A percentile compares a stretch with the other conserved stretches of the same genome.
Evolutionary conservation across 2,113 vertebrate genomes (phyloP).

Genomic region (Tautogolabrus adspersus): DNA sequence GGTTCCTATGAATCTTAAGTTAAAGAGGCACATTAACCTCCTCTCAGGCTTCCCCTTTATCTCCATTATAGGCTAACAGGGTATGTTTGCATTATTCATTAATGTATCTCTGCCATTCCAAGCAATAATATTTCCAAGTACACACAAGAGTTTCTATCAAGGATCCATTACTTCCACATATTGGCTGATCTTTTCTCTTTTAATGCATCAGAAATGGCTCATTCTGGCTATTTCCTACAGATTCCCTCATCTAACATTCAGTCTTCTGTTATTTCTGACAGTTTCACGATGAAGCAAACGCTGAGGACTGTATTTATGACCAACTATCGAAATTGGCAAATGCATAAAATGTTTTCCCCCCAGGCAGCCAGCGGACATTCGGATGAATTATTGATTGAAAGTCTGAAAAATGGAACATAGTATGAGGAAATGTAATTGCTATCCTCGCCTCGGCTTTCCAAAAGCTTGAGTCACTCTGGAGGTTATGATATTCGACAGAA

Average conservation of each 20-base stretch:
- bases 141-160: conserved; percentile 46
- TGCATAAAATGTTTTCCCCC: conserved; percentile 21
- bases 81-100: conserved; percentile 72
- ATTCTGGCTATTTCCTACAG: conserved; percentile 48
- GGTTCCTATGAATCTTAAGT: conserved; percentile 67
- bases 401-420: conserved; percentile 50
- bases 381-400: conserved; percentile 73
- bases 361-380: conserved; percentile 59
- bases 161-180: conserved; percentile 19
- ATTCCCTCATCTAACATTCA: conserved; percentile 41
- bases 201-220: conserved; percentile 61
- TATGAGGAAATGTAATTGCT: conserved; percentile 63
- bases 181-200: conserved; percentile 32
- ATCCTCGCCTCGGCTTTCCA: conserved; percentile 37
- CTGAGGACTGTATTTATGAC: conserved; percentile 59
- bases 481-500: conserved; percentile 31
- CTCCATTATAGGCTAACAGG: conserved; percentile 70
- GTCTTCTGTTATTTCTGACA: conserved; percentile 46
- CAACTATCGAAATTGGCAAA: conserved; percentile 57
- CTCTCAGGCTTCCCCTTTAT: conserved; percentile 60
- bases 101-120: conserved; percentile 47
- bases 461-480: conserved; percentile 38
- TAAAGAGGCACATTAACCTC: conserved; percentile 77
- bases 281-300: conserved; percentile 51
- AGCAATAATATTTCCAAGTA: conserved; percentile 60